phyloP scores from a whole-genome alignment of 1,140 invertebrate genomes.

The Drosophila nebulosa region DNA sequence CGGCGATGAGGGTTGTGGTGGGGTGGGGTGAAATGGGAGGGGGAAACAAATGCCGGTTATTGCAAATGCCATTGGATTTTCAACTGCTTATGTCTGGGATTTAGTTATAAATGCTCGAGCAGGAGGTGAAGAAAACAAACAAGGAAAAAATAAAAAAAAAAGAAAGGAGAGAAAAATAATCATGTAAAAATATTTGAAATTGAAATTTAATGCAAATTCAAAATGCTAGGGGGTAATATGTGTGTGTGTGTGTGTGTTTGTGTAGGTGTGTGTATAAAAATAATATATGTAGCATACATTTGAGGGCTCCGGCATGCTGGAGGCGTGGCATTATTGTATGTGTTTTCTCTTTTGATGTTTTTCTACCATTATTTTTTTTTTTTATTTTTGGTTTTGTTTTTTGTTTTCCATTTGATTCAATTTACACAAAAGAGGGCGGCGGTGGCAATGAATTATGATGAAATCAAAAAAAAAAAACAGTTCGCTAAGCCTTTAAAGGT shows the following conservation, averaged over 20 bases:
- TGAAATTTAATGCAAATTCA: constrained; percentile 75
- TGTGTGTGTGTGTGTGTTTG: background rate
- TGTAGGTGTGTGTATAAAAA: constrained; percentile 19
- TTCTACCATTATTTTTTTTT: constrained; percentile 33
- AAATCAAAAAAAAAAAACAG: background rate
- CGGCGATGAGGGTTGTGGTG: too few relatives aligned
- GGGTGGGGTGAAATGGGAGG: background rate
- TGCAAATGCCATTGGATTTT: constrained; percentile 60
- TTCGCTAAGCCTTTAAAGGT: constrained; percentile 24
- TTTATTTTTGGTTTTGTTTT: constrained; percentile 23
- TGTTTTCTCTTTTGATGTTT: constrained; percentile 12
- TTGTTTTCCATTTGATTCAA: constrained; percentile 42
- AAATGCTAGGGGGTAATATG: too few relatives aligned
- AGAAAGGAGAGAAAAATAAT: constrained; percentile 22
- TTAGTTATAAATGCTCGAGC: constrained; percentile 68
- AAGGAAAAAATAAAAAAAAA: constrained; percentile 3
- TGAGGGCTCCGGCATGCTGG: constrained; percentile 9
- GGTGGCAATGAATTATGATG: background rate
- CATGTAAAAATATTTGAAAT: constrained; percentile 46
- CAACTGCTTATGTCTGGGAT: constrained; percentile 71
- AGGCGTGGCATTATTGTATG: constrained; percentile 48
- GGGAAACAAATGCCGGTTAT: background rate
- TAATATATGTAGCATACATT: constrained; percentile 56
- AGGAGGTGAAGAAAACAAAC: constrained; percentile 20
- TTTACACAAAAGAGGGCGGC: constrained; percentile 29